Evolutionary conservation across 2,113 vertebrate species (phyloP), one percentile per base, ranked within the genome.

Genomic region (Cygnus buccinator): DNA sequence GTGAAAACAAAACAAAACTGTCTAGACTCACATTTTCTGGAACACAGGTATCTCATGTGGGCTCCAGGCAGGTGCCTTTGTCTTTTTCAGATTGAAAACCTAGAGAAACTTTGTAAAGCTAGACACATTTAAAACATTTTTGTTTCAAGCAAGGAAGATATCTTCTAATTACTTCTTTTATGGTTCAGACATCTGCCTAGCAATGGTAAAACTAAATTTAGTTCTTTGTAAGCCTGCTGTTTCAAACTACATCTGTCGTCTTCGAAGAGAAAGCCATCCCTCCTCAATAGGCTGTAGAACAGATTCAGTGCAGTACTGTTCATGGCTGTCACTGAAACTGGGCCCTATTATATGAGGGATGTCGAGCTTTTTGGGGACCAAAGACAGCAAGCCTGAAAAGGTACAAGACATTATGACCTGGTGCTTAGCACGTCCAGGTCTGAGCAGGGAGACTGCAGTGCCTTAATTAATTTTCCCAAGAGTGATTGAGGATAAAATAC

Each of bases 31-130:
- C 17, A 26, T 35, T 93, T 71, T 82, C 48, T 94, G 78, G 39
- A 82, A 20, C 25, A 63, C 58, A 59, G 29, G 11, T 43, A 1
- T 61, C 87, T 87, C 82, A 21, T 28, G 14, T 82, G 70, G 41
- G 46, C 10, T 91, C 8, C 74, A 75, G 37, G 74, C 74, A 87
- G 66, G 31, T 84, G 28, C 35, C 17, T 93, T 81, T 87, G 26
- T 77, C 67, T 59, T 93, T 37, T 62, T 71, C 73, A 81, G 57
- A 46, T 59, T n/a, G 62, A 70, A 97, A 84, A 75, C 28, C 28
- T 67, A 41, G 73, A 75, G 29, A 35, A 82, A 57, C 59, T 84
- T 74, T 29, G 21, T 90, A 68, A 87, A 81, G 25, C 41, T 55
- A n/a, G 61, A 28, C 57, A 59, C 39, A 39, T 50, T 35, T 29